Base-by-base conservation (phyloP, 2,113 vertebrate species). In the Hiodon tergisus region DNA sequence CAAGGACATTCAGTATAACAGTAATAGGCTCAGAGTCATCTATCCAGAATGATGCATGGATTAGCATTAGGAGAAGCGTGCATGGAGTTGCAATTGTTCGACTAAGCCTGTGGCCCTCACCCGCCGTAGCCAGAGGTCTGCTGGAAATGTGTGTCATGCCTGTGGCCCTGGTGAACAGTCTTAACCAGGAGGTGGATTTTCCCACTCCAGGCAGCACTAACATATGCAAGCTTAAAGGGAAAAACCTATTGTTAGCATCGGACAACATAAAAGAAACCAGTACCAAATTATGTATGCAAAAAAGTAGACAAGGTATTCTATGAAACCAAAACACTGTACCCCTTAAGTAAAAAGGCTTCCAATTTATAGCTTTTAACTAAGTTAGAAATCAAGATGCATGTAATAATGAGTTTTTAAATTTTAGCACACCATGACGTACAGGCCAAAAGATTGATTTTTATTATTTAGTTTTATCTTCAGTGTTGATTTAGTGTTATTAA, bases 371-470 rank as follows among this genome's bases (percentile, higher is more conserved):
- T 66, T 66, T 17, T 66, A 66, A 66, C 11, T 4, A n/a, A 66
- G 13, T 48, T 66, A 47, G 63, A 60, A 47, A n/a, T 60, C 48
- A 55, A 7, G 61, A 10, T 55, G 53, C 51, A 70, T 52, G 14
- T 74, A 9, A 46, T 51, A 13, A 55, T 65, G 53, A 53, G 8
- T 69, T 52, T 53, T 54, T 46, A 51, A 47, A 4, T 17, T 54
- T 14, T 13, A 31, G 51, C 67, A 59, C 63, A 69, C 46, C 54
- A 16, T 71, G 77, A 82, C 78, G 80, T 76, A 78, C 77, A 77
- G 85, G 86, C 86, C 89, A 88, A 87, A 84, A 83, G 16, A 83
- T 80, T 80, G 79, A 77, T 86, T 87, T 85, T 79, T 75, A 71
- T 75, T 80, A 67, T 67, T 67, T 63, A 74, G 6, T 61, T 76